phyloP scores from a whole-genome alignment of 2,888 invertebrate genomes.

The Acronicta aceris region DNA sequence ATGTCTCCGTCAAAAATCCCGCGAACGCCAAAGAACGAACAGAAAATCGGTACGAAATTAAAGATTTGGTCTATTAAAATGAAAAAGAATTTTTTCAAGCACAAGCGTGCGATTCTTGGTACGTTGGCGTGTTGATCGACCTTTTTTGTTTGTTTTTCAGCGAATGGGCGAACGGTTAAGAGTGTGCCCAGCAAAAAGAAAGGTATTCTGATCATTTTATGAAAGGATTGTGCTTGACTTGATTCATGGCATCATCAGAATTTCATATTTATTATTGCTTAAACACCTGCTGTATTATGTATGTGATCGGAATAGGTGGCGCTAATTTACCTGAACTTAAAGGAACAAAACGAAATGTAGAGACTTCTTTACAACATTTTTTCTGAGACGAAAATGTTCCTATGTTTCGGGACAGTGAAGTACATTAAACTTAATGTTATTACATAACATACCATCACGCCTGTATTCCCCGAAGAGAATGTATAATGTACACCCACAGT shows the following conservation, averaged over 20 bases:
- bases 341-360: no score
- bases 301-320: no score
- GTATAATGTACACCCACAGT: no score
- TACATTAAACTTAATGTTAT: no score
- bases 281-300: not conserved
- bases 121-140: constrained; percentile 41
- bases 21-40: constrained; percentile 64
- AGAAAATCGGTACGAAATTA: constrained; percentile 76
- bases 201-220: constrained; percentile 66
- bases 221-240: constrained; percentile 22
- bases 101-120: constrained; percentile 48
- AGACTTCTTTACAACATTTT: no score
- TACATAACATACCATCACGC: no score
- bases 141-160: constrained; percentile 68
- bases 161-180: constrained; percentile 72
- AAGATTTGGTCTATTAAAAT: constrained; percentile 62
- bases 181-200: constrained; percentile 73
- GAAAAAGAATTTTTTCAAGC: constrained; percentile 59
- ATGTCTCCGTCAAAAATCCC: constrained; percentile 48
- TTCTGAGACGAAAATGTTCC: no score
- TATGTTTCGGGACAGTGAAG: no score
- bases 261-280: not conserved
- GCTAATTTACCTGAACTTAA: no score
- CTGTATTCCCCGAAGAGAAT: no score
- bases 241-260: constrained; percentile 7